Percentiles rank a stretch among this genome's conserved stretches.
phyloP scores from a whole-genome alignment of 2,113 vertebrate species.

The Grammomys dolichurus region DNA sequence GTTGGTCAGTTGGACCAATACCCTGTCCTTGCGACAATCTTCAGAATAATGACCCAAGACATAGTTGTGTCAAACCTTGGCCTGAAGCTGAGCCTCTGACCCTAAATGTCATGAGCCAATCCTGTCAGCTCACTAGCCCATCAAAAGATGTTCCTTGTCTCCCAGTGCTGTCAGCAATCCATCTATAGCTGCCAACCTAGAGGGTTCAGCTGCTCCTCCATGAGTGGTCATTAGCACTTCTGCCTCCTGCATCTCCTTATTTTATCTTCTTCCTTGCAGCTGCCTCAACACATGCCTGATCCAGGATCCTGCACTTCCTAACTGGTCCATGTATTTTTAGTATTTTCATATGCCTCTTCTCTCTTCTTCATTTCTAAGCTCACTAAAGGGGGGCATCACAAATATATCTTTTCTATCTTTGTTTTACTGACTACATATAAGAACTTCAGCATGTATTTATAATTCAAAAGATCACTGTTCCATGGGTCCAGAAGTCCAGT shows the following conservation, averaged over 20 bases:
- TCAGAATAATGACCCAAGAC: background rate
- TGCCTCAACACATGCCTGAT: background rate
- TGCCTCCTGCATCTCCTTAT: too few relatives aligned
- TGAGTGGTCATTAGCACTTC: background rate
- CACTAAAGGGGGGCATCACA: background rate
- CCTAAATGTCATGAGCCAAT: background rate
- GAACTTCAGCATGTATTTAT: background rate
- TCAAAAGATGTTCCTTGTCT: background rate
- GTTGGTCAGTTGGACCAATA: background rate
- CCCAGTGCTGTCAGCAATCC: background rate
- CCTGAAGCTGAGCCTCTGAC: constrained; percentile 12
- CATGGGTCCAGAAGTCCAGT: background rate
- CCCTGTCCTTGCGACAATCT: background rate
- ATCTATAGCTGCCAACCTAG: background rate
- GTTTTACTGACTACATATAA: background rate
- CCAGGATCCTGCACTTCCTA: background rate
- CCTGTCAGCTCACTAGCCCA: constrained; percentile 5
- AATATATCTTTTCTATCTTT: constrained; percentile 6
- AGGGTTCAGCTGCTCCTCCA: background rate
- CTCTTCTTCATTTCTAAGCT: constrained; percentile 2
- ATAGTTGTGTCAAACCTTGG: constrained; percentile 35
- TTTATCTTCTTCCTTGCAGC: background rate
- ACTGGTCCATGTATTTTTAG: background rate
- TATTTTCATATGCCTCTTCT: background rate
- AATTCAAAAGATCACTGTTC: background rate